Evolutionary conservation across 2,113 vertebrate species (phyloP), one percentile per base, ranked within the genome.

Genomic region (Hymenochirus boettgeri): DNA sequence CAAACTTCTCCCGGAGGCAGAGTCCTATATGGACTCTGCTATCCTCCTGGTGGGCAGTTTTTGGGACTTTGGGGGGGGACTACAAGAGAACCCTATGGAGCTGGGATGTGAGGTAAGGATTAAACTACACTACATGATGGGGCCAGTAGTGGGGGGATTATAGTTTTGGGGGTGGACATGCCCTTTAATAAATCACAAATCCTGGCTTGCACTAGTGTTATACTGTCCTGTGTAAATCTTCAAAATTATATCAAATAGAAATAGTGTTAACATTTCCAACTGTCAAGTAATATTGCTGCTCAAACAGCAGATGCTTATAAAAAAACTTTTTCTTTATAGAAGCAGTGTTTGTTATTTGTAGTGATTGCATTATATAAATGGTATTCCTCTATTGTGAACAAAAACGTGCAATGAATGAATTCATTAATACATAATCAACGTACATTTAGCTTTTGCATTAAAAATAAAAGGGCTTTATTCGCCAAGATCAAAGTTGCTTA

Each of bases 401-500:
- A 79, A 83, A 91, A 73, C 79, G 86, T 91, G 89, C 89, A 91
- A 89, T 81, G 86, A 86, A 26, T 45, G 19, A 12, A 50, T 24
- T 12, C 45, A 23, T 15, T 24, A 18, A 83, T 83, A 88, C 83
- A 81, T 82, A 83, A 85, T 90, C 80, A 83, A 85, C 82, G 82
- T 90, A 85, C 83, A 80, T 60, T 74, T 78, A 88, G 83, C 83
- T 77, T n/a, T 75, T 81, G 85, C 82, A 83, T 82, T 85, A 70
- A 76, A 88, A 88, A 86, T 76, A 77, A 89, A 80, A 73, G 87
- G 81, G 82, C 87, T 83, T 83, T 86, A 85, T 83, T 86, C 88
- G 85, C 79, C 85, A 89, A 88, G 76, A 84, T 83, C 74, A 81
- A 84, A 75, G 80, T 88, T 78, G 82, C 78, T 87, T 79, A 90